phyloP scores from a whole-genome alignment of 2,113 vertebrate genomes.

The Hippotragus niger region DNA sequence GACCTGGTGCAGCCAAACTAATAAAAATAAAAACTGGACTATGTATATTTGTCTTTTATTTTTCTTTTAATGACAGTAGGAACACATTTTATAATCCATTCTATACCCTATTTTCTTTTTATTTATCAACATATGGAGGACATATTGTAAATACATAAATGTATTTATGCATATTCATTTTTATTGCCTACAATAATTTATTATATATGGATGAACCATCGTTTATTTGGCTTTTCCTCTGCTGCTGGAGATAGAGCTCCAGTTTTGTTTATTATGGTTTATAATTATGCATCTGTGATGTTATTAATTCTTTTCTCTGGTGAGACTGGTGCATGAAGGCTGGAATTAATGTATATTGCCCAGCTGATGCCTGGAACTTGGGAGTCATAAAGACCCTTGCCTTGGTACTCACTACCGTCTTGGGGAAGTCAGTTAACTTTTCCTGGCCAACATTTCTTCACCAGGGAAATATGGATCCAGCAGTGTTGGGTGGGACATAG shows the following conservation, averaged over 20 bases:
- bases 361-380: not conserved
- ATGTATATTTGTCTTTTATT: not conserved
- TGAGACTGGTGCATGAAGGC: not conserved
- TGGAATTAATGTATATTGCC: not conserved
- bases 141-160: constrained; percentile 5
- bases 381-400: not conserved
- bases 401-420: fast-evolving
- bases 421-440: not conserved
- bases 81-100: not conserved
- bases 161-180: not conserved
- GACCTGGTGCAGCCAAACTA: not conserved
- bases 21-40: not conserved
- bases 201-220: not conserved
- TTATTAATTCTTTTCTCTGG: not conserved
- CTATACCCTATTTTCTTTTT: not conserved
- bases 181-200: not conserved
- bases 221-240: not conserved
- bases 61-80: not conserved
- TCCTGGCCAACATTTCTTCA: not conserved
- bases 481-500: not conserved
- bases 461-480: not conserved
- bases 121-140: not conserved
- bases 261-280: not conserved
- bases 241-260: not conserved
- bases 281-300: not conserved